Conservation (phyloP, 2,797 vertebrate species). For the Cheirogaleus major region DNA sequence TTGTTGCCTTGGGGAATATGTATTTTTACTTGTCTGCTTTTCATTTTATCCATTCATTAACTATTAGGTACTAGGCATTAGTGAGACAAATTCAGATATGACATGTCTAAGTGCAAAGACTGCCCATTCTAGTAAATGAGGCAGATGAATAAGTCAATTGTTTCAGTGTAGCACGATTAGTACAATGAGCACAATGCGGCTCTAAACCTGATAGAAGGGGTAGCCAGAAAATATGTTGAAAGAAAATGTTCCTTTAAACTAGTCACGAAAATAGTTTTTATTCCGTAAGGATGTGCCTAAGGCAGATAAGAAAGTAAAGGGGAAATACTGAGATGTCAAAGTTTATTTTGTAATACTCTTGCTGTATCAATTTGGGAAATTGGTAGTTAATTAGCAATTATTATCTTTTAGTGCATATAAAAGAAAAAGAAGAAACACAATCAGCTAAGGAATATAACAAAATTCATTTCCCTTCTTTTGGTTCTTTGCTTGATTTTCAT, state of each 20-base stretch:
- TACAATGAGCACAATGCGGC: not conserved
- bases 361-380: not conserved
- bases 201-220: not conserved
- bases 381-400: not conserved
- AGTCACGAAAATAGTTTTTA: not conserved
- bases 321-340: not conserved
- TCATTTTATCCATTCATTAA: not conserved
- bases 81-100: not conserved
- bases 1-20: not conserved
- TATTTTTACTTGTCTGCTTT: not conserved
- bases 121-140: not conserved
- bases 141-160: not conserved
- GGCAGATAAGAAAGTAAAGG: not conserved
- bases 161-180: not conserved
- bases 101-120: not conserved
- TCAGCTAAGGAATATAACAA: not conserved
- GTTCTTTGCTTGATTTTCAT: not conserved
- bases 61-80: not conserved
- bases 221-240: not conserved
- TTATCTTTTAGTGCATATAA: not conserved
- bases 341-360: not conserved
- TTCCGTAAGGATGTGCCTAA: not conserved
- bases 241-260: not conserved
- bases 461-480: not conserved
- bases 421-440: not conserved